Evolutionary conservation across 2,113 vertebrate genomes (phyloP), one percentile per base, ranked within the genome.

Genomic region (Hydrochoerus hydrochaeris): DNA sequence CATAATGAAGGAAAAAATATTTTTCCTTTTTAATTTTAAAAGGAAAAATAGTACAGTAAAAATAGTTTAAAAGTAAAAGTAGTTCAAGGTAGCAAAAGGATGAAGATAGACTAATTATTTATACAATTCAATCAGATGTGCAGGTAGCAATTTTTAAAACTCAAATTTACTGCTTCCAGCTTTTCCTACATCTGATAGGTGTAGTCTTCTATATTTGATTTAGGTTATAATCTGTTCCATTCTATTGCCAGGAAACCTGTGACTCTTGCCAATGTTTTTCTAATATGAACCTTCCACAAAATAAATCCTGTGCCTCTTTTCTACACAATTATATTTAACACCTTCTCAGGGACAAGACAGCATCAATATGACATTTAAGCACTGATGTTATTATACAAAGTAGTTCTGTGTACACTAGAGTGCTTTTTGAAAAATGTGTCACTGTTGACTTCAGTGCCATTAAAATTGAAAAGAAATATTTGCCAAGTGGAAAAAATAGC

Each of bases 401-500:
- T 24, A 84, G 85, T 78, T 84, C n/a, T 91, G 35, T 94, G 35
- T 35, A 63, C 87, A 81, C 3, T 60, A 73, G 58, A 97, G 78
- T 95, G 19, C 85, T 63, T 96, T 98, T 95, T 92, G n/a, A 69
- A 57, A 86, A 85, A 89, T 22, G 92, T 84, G 35, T 2, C 49
- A 91, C 10, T 75, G 0, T 97, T 93, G 75, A 24, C 90, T 97
- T 97, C 90, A 96, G 24, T 11, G 92, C 30, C 65, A 19, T 90
- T 97, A 86, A 97, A 97, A 96, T 75, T 52, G 41, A 71, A 95
- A 78, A 95, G 93, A 95, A 97, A 85, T 90, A 81, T 95, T 97
- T 97, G 91, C 82, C 24, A 94, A 95, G 81, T 46, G 28, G 17
- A 54, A 80, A 46, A 97, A 97, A 95, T 60, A 62, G 58, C 3